A percentile compares a stretch with the other conserved stretches of the same genome.
These are phyloP conservation scores for Trachurus trachurus DNA, from an alignment of 2,797 vertebrate species.

Conservation along the genomic window DNA sequence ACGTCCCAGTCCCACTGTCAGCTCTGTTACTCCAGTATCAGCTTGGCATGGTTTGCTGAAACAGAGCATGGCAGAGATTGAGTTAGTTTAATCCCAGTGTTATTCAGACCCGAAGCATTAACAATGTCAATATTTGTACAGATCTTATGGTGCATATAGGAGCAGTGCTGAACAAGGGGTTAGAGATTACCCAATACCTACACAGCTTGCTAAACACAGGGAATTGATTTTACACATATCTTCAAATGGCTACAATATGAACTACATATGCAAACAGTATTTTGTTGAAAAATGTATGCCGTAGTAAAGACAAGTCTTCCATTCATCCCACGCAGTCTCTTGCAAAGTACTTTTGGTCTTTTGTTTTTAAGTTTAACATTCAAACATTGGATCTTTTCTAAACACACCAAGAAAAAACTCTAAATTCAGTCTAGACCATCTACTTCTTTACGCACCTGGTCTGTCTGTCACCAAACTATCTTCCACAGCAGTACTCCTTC, in stretches of 20 bases:
- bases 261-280: neutral
- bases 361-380: conserved; percentile 3
- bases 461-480: conserved; percentile 34
- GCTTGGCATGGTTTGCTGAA: conserved; percentile 65
- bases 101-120: neutral
- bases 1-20: conserved; percentile 35
- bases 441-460: conserved; percentile 29
- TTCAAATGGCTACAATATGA: conserved; percentile 1
- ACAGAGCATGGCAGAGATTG: conserved; percentile 35
- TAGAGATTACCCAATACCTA: neutral
- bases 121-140: neutral
- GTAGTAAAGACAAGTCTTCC: neutral
- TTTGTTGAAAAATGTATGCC: neutral
- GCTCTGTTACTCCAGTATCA: conserved; percentile 53
- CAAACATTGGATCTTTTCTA: neutral
- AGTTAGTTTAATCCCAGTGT: conserved; percentile 4
- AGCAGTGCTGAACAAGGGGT: neutral
- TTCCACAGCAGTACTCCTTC: conserved; percentile 5
- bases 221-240: neutral
- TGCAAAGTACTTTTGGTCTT: neutral
- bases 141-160: neutral
- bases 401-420: conserved; percentile 1
- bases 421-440: neutral
- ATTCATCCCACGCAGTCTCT: neutral
- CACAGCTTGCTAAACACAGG: neutral